A percentile compares a stretch with the other conserved stretches of the same genome.
phyloP scores from a whole-genome alignment of 2,888 invertebrate genomes.

The Cheiracanthium punctorium region DNA sequence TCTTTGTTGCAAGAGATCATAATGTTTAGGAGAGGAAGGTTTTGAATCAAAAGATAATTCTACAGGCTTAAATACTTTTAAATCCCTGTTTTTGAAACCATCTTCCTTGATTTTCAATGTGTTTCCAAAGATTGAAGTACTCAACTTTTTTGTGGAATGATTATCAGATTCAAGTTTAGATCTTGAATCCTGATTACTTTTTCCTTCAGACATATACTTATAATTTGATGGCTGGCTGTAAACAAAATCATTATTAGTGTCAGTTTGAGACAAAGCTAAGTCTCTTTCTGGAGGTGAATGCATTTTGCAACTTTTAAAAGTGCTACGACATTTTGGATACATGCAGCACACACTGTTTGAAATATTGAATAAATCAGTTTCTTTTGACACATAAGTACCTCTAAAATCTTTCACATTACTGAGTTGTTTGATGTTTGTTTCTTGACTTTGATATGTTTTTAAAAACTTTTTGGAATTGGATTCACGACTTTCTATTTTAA shows the following conservation, averaged over 20 bases:
- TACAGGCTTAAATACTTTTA: background rate
- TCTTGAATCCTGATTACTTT: no score
- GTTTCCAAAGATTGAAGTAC: background rate
- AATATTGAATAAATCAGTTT: background rate
- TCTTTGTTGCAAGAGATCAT: background rate
- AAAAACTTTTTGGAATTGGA: background rate
- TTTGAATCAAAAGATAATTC: background rate
- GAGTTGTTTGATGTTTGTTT: background rate
- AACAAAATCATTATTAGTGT: background rate
- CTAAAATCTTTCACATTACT: background rate
- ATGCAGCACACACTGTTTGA: background rate
- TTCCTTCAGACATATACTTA: background rate
- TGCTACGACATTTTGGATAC: slow-evolving; percentile 37
- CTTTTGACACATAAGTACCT: background rate
- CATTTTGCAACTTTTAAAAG: slow-evolving; percentile 23
- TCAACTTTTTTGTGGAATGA: background rate
- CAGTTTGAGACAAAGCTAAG: background rate
- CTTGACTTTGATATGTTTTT: background rate
- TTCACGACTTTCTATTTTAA: background rate
- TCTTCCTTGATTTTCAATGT: background rate
- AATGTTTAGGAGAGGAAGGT: background rate
- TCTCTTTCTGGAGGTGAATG: slow-evolving; percentile 47
- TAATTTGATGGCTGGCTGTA: background rate
- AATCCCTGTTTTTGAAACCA: background rate
- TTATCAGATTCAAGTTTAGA: background rate